phyloP scores from a whole-genome alignment of 2,113 vertebrate species.

The Atractosteus spatula region DNA sequence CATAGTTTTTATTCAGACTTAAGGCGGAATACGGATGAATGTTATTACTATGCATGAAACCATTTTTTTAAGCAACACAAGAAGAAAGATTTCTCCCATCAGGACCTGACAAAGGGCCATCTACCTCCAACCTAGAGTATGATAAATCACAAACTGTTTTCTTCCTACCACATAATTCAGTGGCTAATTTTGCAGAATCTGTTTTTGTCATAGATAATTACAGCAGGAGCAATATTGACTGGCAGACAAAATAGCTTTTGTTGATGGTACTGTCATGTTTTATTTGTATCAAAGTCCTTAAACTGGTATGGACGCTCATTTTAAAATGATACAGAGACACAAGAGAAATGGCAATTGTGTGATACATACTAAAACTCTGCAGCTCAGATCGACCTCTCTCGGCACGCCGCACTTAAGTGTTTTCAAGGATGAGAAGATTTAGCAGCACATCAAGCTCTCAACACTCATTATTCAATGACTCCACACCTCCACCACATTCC shows the following conservation, averaged over 20 bases:
- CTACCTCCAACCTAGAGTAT: slow-evolving; percentile 64
- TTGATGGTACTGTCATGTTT: slow-evolving; percentile 79
- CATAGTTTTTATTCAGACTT: slow-evolving; percentile 69
- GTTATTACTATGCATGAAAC: slow-evolving; percentile 72
- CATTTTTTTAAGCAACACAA: slow-evolving; percentile 37
- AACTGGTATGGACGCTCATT: slow-evolving; percentile 68
- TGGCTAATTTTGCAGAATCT: slow-evolving; percentile 76
- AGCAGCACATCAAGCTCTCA: too few relatives aligned
- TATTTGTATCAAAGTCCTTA: slow-evolving; percentile 64
- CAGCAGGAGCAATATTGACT: slow-evolving; percentile 61
- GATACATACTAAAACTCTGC: slow-evolving; percentile 53
- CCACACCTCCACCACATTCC: too few relatives aligned
- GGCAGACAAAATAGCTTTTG: slow-evolving; percentile 77
- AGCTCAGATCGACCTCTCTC: slow-evolving; percentile 44
- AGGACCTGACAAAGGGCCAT: slow-evolving; percentile 63
- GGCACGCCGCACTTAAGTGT: slow-evolving; percentile 20
- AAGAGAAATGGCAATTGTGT: slow-evolving; percentile 51
- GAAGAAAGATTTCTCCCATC: slow-evolving; percentile 58
- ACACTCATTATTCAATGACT: too few relatives aligned
- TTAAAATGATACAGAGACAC: slow-evolving; percentile 63
- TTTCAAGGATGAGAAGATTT: too few relatives aligned
- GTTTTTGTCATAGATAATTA: slow-evolving; percentile 78
- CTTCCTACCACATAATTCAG: slow-evolving; percentile 63
- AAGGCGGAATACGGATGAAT: slow-evolving; percentile 70
- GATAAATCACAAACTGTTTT: slow-evolving; percentile 76